Evolutionary conservation across 2,113 vertebrate species (phyloP).

Genomic region (Sisor rabdophorus): DNA sequence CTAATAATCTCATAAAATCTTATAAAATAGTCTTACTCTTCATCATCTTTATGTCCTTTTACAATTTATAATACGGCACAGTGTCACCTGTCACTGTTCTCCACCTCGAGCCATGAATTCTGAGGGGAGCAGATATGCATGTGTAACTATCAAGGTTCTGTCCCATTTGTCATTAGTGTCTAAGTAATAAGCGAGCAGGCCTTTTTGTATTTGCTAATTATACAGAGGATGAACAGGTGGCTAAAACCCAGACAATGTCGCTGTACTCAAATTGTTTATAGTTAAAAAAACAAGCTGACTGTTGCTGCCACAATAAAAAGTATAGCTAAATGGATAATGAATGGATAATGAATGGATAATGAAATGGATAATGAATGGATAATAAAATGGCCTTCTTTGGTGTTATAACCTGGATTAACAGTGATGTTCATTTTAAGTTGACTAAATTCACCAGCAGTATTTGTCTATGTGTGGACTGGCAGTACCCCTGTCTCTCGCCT

Average conservation of each 20-base stretch:
- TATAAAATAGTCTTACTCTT: not conserved
- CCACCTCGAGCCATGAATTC: slow-evolving; percentile 4
- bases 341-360: no score
- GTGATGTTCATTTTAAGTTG: not conserved
- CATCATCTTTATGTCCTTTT: slow-evolving; percentile 1
- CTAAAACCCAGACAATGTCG: slow-evolving; percentile 37
- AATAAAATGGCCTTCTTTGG: not conserved
- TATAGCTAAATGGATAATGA: no score
- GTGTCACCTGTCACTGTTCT: slow-evolving; percentile 16
- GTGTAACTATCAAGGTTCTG: slow-evolving; percentile 37
- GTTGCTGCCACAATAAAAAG: slow-evolving; percentile 15
- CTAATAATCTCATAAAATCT: not conserved
- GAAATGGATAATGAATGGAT: no score
- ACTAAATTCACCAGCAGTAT: no score
- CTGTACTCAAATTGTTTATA: slow-evolving; percentile 19
- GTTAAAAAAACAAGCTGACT: slow-evolving; percentile 21
- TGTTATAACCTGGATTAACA: not conserved
- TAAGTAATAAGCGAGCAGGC: slow-evolving; percentile 39
- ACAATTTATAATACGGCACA: slow-evolving; percentile 12
- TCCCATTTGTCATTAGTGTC: slow-evolving; percentile 42
- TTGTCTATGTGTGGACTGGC: not conserved
- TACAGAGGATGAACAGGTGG: slow-evolving; percentile 41
- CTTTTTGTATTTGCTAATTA: slow-evolving; percentile 41
- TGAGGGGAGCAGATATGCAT: slow-evolving; percentile 32
- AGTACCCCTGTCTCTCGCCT: not conserved